These are phyloP conservation scores for Apodemia mormo DNA, from an alignment of 2,888 invertebrate genomes.

Conservation along the genomic window DNA sequence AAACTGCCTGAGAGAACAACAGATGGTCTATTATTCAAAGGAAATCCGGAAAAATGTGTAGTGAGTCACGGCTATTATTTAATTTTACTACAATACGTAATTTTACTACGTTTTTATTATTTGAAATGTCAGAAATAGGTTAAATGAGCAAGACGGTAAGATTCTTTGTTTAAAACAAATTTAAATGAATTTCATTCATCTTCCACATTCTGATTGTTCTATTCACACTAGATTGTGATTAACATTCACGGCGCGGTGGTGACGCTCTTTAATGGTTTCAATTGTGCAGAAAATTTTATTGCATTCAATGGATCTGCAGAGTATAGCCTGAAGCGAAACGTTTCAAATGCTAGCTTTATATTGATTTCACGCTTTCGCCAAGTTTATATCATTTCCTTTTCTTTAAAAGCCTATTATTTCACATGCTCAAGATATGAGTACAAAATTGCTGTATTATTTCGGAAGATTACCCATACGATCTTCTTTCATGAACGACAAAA, in stretches of 20 bases:
- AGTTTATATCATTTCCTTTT: constrained; percentile 7
- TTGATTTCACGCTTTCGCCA: constrained; percentile 45
- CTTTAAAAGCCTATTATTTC: constrained; percentile 17
- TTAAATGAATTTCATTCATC: constrained; percentile 29
- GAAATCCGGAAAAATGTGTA: no score
- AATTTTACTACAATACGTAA: no score
- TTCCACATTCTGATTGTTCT: constrained; percentile 71
- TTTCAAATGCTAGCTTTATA: constrained; percentile 57
- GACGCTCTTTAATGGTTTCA: constrained; percentile 73
- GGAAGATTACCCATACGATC: no score
- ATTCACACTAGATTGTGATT: constrained; percentile 73
- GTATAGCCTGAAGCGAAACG: constrained; percentile 53
- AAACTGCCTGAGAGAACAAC: no score
- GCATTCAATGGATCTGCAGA: constrained; percentile 69
- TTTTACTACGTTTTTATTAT: no score
- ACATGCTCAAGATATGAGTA: background rate
- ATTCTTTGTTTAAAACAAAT: constrained; percentile 2
- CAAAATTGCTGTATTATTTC: background rate
- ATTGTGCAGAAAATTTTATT: constrained; percentile 80
- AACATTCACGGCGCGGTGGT: constrained; percentile 67
- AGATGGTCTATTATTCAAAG: no score
- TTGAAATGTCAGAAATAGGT: background rate
- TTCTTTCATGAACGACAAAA: no score
- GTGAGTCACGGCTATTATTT: no score
- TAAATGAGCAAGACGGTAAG: background rate